These are phyloP conservation scores for Selenia dentaria DNA, from an alignment of 2,888 invertebrate genomes.

Conservation along the genomic window DNA sequence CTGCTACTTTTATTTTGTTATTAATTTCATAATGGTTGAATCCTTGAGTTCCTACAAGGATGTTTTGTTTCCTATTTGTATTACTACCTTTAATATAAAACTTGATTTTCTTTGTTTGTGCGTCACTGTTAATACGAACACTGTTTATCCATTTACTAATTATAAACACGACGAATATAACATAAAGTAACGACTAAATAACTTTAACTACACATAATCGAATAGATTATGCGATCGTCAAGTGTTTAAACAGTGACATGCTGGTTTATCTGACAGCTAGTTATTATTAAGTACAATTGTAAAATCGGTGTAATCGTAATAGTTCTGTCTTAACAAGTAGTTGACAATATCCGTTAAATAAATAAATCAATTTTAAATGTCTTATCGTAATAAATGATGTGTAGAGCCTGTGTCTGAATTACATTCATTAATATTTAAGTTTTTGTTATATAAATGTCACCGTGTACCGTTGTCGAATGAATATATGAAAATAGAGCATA, in stretches of 20 bases:
- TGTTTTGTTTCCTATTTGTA: too few relatives aligned
- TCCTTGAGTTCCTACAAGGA: too few relatives aligned
- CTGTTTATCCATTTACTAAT: too few relatives aligned
- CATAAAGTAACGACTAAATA: too few relatives aligned
- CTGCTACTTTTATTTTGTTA: too few relatives aligned
- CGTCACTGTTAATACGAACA: too few relatives aligned
- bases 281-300: constrained; percentile 53
- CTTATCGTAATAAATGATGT: constrained; percentile 53
- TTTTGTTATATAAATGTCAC: constrained; percentile 81
- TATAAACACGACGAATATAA: too few relatives aligned
- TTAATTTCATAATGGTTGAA: too few relatives aligned
- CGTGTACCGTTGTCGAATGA: constrained; percentile 85
- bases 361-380: constrained; percentile 43
- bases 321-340: constrained; percentile 51
- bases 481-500: constrained; percentile 81
- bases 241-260: constrained; percentile 1
- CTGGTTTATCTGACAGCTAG: constrained; percentile 21
- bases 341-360: constrained; percentile 45
- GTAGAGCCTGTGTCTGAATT: constrained; percentile 68
- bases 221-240: too few relatives aligned
- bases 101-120: too few relatives aligned
- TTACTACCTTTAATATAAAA: too few relatives aligned
- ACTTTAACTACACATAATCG: too few relatives aligned
- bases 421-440: constrained; percentile 75
- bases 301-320: constrained; percentile 38